Evolutionary conservation across 1,140 invertebrate species (phyloP), one percentile per base, ranked within the genome.

Genomic region (Piezodorus guildinii): DNA sequence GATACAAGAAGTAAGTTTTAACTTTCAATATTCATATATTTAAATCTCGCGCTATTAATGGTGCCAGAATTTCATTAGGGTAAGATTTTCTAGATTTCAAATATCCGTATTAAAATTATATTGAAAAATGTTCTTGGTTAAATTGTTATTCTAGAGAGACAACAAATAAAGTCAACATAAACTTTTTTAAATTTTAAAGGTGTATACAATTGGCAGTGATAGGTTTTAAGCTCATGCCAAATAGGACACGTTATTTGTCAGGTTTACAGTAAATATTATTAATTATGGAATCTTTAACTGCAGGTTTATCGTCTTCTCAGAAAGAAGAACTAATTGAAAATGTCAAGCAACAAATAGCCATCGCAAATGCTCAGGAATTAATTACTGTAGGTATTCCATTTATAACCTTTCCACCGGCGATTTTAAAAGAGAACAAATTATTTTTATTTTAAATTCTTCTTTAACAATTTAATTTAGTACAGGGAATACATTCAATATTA

Each of bases 341-440:
- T 80, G 88, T 98, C 10, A 94, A 95, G 77, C 91, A 96, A 75
- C 92, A 97, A 81, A 89, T 97, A 65, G 91, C 92, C 1, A 82
- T 98, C 46, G 91, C 91, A 23, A 95, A 94, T 77, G 90, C 91
- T 21, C 94, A 97, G 76, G 93, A 96, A 81, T 76, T 97, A 68
- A 78, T 97, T 51, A 85, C 87, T 75, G 89, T 91, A 79, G 76
- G 46, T 59, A 67, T 39, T 45, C 56, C n/a, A 39, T 9, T 15
- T 44, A 30, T 60, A 49, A 16, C 16, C 21, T 16, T 45, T 16
- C 19, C 19, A 30, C 23, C 12, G 15, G 16, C 60, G 12, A 43
- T 43, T 49, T 21, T 60, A 30, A 17, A 16, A 23, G 10, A 46
- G 39, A n/a, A 8, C 34, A 23, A 17, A 51, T 61, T 65, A 59